Conservation (phyloP, 2,888 invertebrate genomes). For the Drosophila hamatofila region DNA sequence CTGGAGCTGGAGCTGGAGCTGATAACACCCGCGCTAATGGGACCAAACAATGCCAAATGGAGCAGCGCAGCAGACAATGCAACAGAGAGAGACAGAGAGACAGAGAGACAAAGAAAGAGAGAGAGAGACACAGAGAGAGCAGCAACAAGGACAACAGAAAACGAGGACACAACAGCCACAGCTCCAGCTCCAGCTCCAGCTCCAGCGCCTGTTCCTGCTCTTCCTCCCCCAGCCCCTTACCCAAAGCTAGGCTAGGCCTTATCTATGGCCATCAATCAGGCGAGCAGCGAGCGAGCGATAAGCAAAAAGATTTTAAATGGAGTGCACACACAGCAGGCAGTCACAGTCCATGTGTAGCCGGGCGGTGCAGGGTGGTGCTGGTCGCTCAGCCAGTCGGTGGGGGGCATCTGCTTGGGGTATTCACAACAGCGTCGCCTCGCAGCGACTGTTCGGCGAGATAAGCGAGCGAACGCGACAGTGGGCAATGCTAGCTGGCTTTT, state of each 20-base stretch:
- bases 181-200: constrained; percentile 13
- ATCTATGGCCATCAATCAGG: constrained; percentile 86
- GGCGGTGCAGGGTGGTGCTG: background rate
- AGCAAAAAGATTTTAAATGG: constrained; percentile 85
- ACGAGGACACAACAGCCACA: constrained; percentile 64
- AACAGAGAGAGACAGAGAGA: constrained; percentile 28
- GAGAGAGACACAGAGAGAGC: constrained; percentile 16
- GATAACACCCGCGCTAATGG: constrained; percentile 84
- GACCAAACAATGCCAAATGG: constrained; percentile 82
- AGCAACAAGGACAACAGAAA: constrained; percentile 51
- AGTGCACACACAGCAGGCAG: constrained; percentile 66
- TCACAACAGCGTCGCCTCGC: constrained; percentile 24
- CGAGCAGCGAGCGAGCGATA: constrained; percentile 84
- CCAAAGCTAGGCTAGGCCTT: constrained; percentile 76
- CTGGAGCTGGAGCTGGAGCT: constrained; percentile 68
- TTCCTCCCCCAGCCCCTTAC: constrained; percentile 11
- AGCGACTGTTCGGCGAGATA: constrained; percentile 70
- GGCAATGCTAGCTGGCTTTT: constrained; percentile 18
- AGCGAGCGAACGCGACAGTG: constrained; percentile 62
- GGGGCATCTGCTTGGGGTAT: constrained; percentile 26
- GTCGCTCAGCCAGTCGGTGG: background rate
- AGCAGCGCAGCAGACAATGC: constrained; percentile 60
- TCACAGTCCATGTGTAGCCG: constrained; percentile 29
- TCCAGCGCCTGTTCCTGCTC: background rate
- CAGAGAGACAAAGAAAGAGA: constrained; percentile 14